Conservation (phyloP, 2,113 vertebrate genomes). For the Platysteira castanea region DNA sequence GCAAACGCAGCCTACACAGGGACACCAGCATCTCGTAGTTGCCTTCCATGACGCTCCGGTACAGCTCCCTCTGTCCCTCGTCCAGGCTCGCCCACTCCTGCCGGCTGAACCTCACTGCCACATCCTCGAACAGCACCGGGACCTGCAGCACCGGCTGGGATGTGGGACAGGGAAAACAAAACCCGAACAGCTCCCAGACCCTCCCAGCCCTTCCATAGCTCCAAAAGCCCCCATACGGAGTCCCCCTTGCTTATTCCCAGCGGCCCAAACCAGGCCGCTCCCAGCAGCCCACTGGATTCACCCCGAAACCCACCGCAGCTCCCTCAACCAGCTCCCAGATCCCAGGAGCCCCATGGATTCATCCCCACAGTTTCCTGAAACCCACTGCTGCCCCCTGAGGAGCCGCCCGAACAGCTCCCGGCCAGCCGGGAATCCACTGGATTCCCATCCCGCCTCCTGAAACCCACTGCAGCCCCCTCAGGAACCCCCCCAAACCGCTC, state of each 20-base stretch:
- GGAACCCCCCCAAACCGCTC: background rate
- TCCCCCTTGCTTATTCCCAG: background rate
- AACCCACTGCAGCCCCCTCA: background rate
- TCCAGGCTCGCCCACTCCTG: slow-evolving; percentile 65
- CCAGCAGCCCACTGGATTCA: background rate
- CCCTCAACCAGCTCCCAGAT: too few relatives aligned
- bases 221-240: background rate
- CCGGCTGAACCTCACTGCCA: slow-evolving; percentile 48
- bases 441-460: background rate
- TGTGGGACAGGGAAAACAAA: background rate
- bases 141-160: background rate
- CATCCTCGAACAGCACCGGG: slow-evolving; percentile 51
- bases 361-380: background rate
- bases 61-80: slow-evolving; percentile 61
- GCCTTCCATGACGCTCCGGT: slow-evolving; percentile 63
- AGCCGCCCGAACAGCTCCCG: background rate
- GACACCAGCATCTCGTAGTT: slow-evolving; percentile 69
- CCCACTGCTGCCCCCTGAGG: background rate
- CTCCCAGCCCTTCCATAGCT: background rate
- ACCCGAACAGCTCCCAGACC: background rate
- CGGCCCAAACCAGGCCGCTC: background rate
- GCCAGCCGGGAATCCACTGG: background rate
- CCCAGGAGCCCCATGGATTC: background rate
- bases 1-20: slow-evolving; percentile 58
- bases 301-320: background rate